Evolutionary conservation across 1,140 invertebrate genomes (phyloP).

Genomic region (Leptinotarsa undecemlineata): DNA sequence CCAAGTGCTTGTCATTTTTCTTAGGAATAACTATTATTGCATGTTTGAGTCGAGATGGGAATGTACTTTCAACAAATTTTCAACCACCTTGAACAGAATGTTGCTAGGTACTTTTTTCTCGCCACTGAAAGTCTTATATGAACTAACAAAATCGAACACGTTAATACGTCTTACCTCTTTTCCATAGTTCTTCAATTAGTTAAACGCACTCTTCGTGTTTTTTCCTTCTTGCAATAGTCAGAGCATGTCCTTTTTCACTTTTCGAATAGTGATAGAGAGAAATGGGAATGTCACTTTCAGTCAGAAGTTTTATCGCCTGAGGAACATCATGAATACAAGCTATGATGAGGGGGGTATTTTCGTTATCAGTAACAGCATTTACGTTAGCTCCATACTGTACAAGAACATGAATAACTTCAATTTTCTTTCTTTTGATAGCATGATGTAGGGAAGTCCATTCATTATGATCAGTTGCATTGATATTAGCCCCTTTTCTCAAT

Average conservation of each 20-base stretch:
- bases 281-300: background rate
- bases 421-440: background rate
- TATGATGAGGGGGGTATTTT: background rate
- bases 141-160: no score
- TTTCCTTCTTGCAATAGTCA: background rate
- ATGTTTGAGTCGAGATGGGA: no score
- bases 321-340: background rate
- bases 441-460: background rate
- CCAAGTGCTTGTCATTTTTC: no score
- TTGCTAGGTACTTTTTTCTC: no score
- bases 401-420: background rate
- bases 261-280: background rate
- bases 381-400: background rate
- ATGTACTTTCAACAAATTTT: no score
- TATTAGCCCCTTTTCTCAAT: background rate
- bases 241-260: background rate
- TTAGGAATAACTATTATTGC: no score
- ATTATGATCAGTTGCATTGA: slow-evolving; percentile 1
- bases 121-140: no score
- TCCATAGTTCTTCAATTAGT: no score
- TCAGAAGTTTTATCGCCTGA: background rate
- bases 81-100: no score
- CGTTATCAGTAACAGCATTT: background rate
- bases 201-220: background rate
- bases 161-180: no score